Evolutionary conservation across 2,888 invertebrate species (phyloP), one percentile per base, ranked within the genome.

Genomic region (Perithous albicinctus): DNA sequence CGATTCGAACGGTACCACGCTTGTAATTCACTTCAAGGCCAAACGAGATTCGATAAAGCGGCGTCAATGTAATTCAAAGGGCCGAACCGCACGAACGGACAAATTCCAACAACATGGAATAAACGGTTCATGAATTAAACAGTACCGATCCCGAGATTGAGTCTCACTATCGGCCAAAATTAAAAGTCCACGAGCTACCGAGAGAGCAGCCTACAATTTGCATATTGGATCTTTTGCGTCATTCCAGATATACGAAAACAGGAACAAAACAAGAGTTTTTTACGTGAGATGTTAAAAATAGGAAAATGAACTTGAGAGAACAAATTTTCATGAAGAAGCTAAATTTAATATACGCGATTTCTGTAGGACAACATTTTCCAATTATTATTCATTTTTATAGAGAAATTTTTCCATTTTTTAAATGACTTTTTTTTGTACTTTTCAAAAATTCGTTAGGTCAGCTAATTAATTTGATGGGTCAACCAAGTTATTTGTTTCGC

Each of bases 1-100:
- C 69, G 26, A 69, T 46, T 74, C 74, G 18, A 74, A 69, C 73
- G 61, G 54, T 74, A 66, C 43, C n/a, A 59, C 8, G 26, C 1
- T 59, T 38, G 26, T 20, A 5, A 78, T 59, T 66, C 56, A n/a
- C n/a, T n/a, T 48, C 72, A 66, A 64, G 64, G 63, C 41, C 70
- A 56, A 72, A 35, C 20, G 61, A 29, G 38, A 2, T 15, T 38
- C 20, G 61, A 20, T 20, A 73, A 73, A 48, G n/a, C 23, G 35
- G 1, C 8, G n/a, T n/a, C 29, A 51, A 61, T 12, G 35, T 20
- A 48, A 61, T 35, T 7, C 35, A 12, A 72, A 59, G 29, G 46
- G 72, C 59, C 38, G 6, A 56, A n/a, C n/a, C 20, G 38, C n/a
- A 38, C n/a, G 15, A 6, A 6, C 15, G 7, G 46, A 6, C 3